Percentiles rank a stretch among this genome's conserved stretches.
Conservation (phyloP, 2,888 invertebrate genomes). For the Acanthosoma haemorrhoidale region DNA sequence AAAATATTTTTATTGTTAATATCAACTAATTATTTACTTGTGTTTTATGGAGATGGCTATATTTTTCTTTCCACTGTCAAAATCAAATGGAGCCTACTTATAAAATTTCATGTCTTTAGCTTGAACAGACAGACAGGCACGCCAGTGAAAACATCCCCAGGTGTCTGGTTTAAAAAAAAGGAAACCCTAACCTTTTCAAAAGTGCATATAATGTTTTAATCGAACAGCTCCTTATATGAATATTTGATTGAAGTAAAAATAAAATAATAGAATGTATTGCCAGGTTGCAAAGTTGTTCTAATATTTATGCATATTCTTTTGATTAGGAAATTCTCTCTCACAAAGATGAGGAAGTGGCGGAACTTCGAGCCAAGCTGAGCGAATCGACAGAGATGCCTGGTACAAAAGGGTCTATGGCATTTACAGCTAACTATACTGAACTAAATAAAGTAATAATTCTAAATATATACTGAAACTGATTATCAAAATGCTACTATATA, state of each 20-base stretch:
- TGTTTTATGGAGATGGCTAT: too few species aligned
- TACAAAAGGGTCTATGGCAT: constrained; percentile 28
- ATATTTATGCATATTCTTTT: constrained; percentile 7
- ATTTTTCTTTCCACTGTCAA: too few species aligned
- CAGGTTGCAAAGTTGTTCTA: too few species aligned
- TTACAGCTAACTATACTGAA: constrained; percentile 34
- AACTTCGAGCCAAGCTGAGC: constrained; percentile 38
- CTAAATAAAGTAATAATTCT: constrained; percentile 30
- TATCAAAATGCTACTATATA: not conserved
- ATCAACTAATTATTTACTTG: too few species aligned
- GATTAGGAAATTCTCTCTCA: constrained; percentile 41
- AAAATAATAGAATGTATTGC: too few species aligned
- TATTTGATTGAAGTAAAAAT: too few species aligned
- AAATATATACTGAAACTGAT: not conserved
- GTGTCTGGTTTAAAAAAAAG: not conserved
- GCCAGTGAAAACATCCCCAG: too few species aligned
- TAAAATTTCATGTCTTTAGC: too few species aligned
- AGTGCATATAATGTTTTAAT: not conserved
- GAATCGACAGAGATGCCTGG: constrained; percentile 25
- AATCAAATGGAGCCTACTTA: too few species aligned
- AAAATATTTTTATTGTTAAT: too few species aligned
- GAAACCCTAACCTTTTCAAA: not conserved
- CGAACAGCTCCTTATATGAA: too few species aligned
- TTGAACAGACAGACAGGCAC: too few species aligned
- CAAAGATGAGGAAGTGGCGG: constrained; percentile 41